Evolutionary conservation across 2,888 invertebrate genomes (phyloP).

Genomic region (Cephus nigrinus): DNA sequence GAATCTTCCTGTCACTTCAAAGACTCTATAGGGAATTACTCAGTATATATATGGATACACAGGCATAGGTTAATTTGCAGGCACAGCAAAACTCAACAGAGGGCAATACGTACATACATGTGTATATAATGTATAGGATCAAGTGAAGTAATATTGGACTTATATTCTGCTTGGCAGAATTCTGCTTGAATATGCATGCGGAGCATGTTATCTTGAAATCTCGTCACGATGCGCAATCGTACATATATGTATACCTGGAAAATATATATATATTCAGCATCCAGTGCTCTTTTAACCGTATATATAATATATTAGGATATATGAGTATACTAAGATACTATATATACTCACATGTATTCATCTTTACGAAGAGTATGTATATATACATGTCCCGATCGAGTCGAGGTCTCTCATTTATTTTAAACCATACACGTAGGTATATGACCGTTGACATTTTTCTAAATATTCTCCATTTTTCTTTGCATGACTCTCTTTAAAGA

Average conservation of each 20-base stretch:
- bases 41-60: too few species aligned
- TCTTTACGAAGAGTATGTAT: background rate
- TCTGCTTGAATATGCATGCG: background rate
- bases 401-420: background rate
- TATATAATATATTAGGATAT: background rate
- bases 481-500: background rate
- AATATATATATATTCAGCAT: background rate
- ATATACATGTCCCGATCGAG: background rate
- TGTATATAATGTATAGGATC: background rate
- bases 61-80: background rate
- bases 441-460: background rate
- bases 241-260: background rate
- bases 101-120: background rate
- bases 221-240: background rate
- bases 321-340: background rate
- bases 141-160: background rate
- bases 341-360: background rate
- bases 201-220: background rate
- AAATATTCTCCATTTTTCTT: background rate
- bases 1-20: background rate
- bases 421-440: background rate
- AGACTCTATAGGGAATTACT: background rate
- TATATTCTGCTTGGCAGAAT: background rate
- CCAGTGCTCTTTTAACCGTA: background rate
- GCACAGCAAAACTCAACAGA: background rate